Conservation (phyloP, 2,113 vertebrate species). For the Drymodes brunneopygia region DNA sequence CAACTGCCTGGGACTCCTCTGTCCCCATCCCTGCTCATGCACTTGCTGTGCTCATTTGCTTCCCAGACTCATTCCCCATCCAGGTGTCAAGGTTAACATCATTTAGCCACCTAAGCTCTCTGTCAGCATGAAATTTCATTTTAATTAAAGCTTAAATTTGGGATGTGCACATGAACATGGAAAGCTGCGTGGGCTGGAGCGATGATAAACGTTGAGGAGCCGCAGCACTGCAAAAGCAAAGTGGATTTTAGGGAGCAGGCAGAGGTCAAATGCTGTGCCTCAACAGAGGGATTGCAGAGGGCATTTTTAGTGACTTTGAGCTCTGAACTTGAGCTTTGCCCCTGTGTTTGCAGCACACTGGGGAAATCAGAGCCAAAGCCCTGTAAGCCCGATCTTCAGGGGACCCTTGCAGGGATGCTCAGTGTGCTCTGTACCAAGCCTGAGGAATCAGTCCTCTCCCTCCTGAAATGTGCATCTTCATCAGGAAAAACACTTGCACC, state of each 20-base stretch:
- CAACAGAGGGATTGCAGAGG: neutral
- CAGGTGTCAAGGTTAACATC: neutral
- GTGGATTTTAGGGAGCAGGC: neutral
- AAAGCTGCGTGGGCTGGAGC: neutral
- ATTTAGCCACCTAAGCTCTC: neutral
- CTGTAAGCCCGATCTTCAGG: neutral
- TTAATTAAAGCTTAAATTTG: neutral
- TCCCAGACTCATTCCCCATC: neutral
- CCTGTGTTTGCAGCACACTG: neutral
- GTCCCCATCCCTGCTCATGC: neutral
- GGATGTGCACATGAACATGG: fast-evolving
- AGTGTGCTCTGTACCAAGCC: neutral
- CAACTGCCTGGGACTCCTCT: neutral
- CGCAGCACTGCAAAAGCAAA: neutral
- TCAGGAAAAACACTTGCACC: neutral
- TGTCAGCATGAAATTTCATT: neutral
- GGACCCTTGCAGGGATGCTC: neutral
- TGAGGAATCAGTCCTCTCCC: neutral
- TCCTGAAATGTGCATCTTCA: neutral
- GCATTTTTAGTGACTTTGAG: neutral
- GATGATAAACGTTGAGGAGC: neutral
- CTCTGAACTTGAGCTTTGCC: neutral
- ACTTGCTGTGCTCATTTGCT: neutral
- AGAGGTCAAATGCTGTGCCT: neutral
- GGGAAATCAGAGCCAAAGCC: neutral